phyloP scores from a whole-genome alignment of 1,140 invertebrate genomes.

The Homarus americanus region DNA sequence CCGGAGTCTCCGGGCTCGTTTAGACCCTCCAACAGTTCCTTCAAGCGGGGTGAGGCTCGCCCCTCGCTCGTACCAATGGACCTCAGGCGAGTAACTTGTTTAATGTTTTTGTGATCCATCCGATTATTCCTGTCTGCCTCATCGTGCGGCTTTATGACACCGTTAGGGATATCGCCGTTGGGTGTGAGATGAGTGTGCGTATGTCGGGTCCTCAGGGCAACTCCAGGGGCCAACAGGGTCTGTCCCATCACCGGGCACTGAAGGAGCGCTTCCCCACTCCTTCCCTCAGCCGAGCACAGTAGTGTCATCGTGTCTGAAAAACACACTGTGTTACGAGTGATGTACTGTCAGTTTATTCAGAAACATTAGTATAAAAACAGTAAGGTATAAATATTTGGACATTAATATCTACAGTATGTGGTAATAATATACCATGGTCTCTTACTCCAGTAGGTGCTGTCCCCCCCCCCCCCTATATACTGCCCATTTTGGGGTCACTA shows the following conservation, averaged over 20 bases:
- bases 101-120: too few relatives aligned
- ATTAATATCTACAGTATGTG: too few relatives aligned
- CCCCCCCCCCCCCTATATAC: too few relatives aligned
- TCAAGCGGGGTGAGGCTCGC: conserved; percentile 10
- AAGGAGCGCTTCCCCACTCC: not conserved
- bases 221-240: not conserved
- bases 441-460: too few relatives aligned
- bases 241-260: not conserved
- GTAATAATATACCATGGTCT: too few relatives aligned
- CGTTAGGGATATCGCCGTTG: not conserved
- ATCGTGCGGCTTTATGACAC: not conserved
- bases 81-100: not conserved
- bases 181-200: not conserved
- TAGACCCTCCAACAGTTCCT: conserved; percentile 44
- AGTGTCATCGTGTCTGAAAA: not conserved
- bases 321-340: too few relatives aligned
- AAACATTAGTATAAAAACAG: too few relatives aligned
- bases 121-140: not conserved
- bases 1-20: conserved; percentile 58
- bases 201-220: not conserved
- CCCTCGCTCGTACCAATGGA: not conserved
- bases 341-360: too few relatives aligned
- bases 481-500: too few relatives aligned
- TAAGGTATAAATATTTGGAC: too few relatives aligned
- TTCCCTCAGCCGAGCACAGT: not conserved